phyloP scores from a whole-genome alignment of 2,797 vertebrate genomes.

The Rhinoraja longicauda region DNA sequence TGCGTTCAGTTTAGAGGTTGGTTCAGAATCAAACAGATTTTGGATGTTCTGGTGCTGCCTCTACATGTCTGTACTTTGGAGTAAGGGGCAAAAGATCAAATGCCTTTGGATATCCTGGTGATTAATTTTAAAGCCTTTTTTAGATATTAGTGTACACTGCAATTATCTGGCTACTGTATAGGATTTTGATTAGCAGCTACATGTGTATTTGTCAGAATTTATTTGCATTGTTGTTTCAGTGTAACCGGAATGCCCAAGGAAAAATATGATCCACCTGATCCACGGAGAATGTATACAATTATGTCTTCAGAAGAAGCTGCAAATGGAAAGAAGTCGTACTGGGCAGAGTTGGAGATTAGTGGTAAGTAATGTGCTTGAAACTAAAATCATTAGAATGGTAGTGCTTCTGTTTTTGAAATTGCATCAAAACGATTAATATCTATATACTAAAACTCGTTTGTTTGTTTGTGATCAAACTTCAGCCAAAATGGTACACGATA shows the following conservation, averaged over 20 bases:
- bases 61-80: not conserved
- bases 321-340: slow-evolving; percentile 96
- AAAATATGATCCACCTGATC: slow-evolving; percentile 98
- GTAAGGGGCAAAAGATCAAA: not conserved
- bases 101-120: not conserved
- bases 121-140: not conserved
- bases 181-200: not conserved
- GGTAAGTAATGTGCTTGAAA: slow-evolving; percentile 62
- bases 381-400: not conserved
- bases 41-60: not conserved
- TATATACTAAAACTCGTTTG: no score
- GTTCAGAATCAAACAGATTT: not conserved
- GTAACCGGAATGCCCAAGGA: slow-evolving; percentile 96
- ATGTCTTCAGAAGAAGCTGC: slow-evolving; percentile 95
- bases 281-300: slow-evolving; percentile 98
- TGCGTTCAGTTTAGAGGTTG: not conserved
- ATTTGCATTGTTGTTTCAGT: slow-evolving; percentile 46
- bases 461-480: no score
- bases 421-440: not conserved
- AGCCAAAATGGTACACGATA: no score
- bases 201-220: not conserved
- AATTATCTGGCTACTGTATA: not conserved
- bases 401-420: no score
- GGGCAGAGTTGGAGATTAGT: slow-evolving; percentile 97
- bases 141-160: not conserved